These are phyloP conservation scores for Troides helena DNA, from an alignment of 2,888 invertebrate species.

Conservation along the genomic window DNA sequence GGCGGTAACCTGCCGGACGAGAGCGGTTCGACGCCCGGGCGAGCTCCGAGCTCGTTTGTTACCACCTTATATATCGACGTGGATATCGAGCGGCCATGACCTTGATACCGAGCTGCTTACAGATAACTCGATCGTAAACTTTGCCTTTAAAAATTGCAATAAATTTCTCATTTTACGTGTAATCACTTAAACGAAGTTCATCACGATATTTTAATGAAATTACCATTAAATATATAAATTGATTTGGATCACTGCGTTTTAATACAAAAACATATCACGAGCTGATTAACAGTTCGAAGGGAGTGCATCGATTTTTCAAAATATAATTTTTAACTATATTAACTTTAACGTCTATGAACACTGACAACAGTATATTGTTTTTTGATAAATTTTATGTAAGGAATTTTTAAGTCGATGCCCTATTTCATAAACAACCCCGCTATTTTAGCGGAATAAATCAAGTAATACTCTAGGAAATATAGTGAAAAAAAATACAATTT, in stretches of 20 bases:
- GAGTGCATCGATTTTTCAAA: not conserved
- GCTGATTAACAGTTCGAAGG: not conserved
- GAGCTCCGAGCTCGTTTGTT: constrained; percentile 46
- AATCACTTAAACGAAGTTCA: not conserved
- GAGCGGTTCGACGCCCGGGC: constrained; percentile 64
- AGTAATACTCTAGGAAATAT: no score
- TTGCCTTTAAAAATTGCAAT: not conserved
- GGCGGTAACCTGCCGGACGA: constrained; percentile 58
- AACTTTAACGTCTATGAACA: no score
- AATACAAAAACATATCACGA: not conserved
- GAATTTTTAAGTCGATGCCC: no score
- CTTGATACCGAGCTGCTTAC: constrained; percentile 32
- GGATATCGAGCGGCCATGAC: constrained; percentile 44
- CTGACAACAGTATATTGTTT: no score
- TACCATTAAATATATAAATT: no score
- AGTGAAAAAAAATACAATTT: no score
- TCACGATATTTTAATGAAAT: not conserved
- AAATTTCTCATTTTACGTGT: constrained; percentile 28
- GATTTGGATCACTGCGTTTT: not conserved
- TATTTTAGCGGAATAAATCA: no score
- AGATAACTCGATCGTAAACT: constrained; percentile 12
- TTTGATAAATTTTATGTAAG: no score
- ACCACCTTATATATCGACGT: constrained; percentile 45
- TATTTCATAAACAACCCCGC: no score
- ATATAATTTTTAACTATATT: no score